These are phyloP conservation scores for Cariama cristata DNA, from an alignment of 2,113 vertebrate genomes.

Conservation along the genomic window DNA sequence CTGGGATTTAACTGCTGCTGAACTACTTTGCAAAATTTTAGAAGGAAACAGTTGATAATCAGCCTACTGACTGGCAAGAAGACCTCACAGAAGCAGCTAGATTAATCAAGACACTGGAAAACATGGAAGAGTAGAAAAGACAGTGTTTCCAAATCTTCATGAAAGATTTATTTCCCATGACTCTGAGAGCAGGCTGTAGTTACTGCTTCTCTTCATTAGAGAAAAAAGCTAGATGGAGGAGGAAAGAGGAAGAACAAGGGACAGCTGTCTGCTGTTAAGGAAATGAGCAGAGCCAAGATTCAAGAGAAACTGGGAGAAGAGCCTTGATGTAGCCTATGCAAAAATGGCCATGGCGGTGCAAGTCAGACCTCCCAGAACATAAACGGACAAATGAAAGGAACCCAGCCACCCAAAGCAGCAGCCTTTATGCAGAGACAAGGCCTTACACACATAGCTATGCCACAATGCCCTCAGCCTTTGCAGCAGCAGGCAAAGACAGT, in stretches of 20 bases:
- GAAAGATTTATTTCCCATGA: not conserved
- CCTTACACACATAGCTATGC: not conserved
- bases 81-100: not conserved
- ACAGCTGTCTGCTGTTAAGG: not conserved
- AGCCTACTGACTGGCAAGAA: not conserved
- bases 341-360: not conserved
- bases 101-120: not conserved
- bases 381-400: not conserved
- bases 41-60: not conserved
- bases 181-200: not conserved
- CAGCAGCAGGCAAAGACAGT: not conserved
- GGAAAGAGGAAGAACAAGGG: not conserved
- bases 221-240: not conserved
- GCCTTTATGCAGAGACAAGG: not conserved
- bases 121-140: not conserved
- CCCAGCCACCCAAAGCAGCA: not conserved
- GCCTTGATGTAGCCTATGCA: not conserved
- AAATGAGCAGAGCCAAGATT: not conserved
- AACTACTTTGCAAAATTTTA: not conserved
- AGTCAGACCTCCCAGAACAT: not conserved
- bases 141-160: not conserved
- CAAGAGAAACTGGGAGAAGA: not conserved
- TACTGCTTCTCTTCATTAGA: not conserved
- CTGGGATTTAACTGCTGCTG: not conserved
- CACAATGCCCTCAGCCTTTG: not conserved